A percentile compares a stretch with the other conserved stretches of the same genome.
Evolutionary conservation across 2,113 vertebrate genomes (phyloP).

Genomic region (Nothobranchius kuhntae): DNA sequence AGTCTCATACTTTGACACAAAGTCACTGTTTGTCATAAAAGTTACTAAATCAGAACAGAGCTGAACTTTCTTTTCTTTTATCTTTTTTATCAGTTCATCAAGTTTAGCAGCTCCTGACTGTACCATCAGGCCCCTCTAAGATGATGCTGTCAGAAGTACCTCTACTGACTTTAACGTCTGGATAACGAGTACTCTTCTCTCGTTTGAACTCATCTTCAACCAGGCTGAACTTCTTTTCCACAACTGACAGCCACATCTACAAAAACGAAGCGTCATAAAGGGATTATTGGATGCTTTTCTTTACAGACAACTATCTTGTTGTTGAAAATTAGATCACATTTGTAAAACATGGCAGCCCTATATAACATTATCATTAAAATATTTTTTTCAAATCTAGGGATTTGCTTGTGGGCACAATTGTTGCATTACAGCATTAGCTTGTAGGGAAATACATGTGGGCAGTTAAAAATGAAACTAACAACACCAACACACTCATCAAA

Average conservation of each 20-base stretch:
- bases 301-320: constrained; percentile 22
- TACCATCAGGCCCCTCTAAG: constrained; percentile 53
- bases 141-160: not conserved
- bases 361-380: too few relatives aligned
- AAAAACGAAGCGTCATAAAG: too few relatives aligned
- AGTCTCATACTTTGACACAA: constrained; percentile 43
- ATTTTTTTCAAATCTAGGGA: too few relatives aligned
- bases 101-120: constrained; percentile 25
- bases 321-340: too few relatives aligned
- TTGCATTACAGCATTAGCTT: too few relatives aligned
- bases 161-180: constrained; percentile 15
- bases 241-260: constrained; percentile 28
- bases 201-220: constrained; percentile 56
- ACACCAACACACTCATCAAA: too few relatives aligned
- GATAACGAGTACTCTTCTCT: constrained; percentile 7
- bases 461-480: too few relatives aligned
- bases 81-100: constrained; percentile 26
- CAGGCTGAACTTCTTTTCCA: constrained; percentile 46
- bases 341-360: too few relatives aligned
- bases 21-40: constrained; percentile 50
- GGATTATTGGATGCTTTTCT: not conserved
- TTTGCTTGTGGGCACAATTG: too few relatives aligned
- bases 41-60: constrained; percentile 8
- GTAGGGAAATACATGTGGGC: too few relatives aligned
- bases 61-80: constrained; percentile 42